Evolutionary conservation across 37 sponge, comb jelly and placozoan species (phyloP).

Genomic region (Haliclona indistincta): DNA sequence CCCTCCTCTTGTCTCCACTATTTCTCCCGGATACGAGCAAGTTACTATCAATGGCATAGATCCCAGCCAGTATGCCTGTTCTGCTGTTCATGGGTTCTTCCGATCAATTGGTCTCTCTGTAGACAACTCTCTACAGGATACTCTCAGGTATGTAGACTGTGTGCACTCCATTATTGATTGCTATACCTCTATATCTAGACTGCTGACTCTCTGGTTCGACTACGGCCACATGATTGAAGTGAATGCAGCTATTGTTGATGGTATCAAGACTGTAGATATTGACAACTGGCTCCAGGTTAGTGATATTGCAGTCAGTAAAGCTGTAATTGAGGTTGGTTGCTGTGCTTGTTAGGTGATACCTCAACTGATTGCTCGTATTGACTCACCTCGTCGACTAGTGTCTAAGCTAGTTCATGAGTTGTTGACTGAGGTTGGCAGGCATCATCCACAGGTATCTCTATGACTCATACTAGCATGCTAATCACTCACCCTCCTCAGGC

Average conservation of each 20-base stretch:
- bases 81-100: constrained; percentile 93
- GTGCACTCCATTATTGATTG: neutral
- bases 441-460: constrained; percentile 90
- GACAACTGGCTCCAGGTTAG: constrained; percentile 93
- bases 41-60: too few species aligned
- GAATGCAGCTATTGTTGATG: constrained; percentile 72
- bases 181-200: constrained; percentile 8
- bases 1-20: neutral
- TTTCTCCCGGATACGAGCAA: too few species aligned
- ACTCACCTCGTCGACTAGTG: constrained; percentile 83
- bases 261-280: constrained; percentile 88
- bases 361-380: constrained; percentile 97
- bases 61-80: constrained; percentile 46
- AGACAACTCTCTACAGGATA: constrained; percentile 91
- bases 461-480: neutral
- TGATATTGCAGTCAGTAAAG: neutral
- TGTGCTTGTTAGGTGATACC: constrained; percentile 75
- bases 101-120: constrained; percentile 87
- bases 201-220: constrained; percentile 97
- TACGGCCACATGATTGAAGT: constrained; percentile 83
- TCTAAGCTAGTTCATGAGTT: constrained; percentile 91
- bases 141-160: constrained; percentile 66
- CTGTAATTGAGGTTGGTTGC: neutral
- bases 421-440: constrained; percentile 88
- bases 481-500: constrained; percentile 59